Evolutionary conservation across 2,888 invertebrate genomes (phyloP), one percentile per base, ranked within the genome.

Genomic region (Ceramica pisi): DNA sequence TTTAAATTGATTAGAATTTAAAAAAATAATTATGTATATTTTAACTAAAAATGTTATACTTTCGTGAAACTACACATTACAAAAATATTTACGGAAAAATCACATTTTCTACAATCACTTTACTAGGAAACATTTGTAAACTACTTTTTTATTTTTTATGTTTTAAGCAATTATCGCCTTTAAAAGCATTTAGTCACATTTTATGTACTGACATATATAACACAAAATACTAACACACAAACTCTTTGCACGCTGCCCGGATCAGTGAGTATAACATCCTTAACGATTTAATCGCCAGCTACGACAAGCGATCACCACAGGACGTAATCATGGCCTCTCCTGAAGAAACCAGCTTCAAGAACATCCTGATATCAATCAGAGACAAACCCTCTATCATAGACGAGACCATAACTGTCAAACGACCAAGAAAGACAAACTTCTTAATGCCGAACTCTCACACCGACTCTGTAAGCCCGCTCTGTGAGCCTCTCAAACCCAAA

Each of bases 241-340:
- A 79, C 67, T 73, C 7, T 83, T 71, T 84, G 35, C 86, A 87
- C 75, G 86, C 86, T 75, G 73, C 84, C 68, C 6, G 86, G 85
- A 85, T 90, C 93, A 96, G 96, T 96, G 96, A 96, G 96, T 96
- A 96, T 89, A 92, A 92, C 69, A 74, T 92, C 10, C 83, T 94
- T 1, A 92, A 91, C 81, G 92, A 93, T 31, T 63, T 93, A n/a
- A 87, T 93, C 71, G 85, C 90, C 10, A 88, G 81, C 14, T 93
- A 92, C 89, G 92, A 91, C 75, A 94, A 93, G 62, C 88, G 89
- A 0, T 95, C 96, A 0, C 95, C 96, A 0, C 96, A 96, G 87
- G 96, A 96, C 88, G 90, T 96, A 59, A 92, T 91, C 53, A 96
- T 96, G 96, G 88, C 93, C 5, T 95, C 96, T 19, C 95, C 95